Evolutionary conservation across 2,113 vertebrate species (phyloP).

Genomic region (Callaeas wilsoni): DNA sequence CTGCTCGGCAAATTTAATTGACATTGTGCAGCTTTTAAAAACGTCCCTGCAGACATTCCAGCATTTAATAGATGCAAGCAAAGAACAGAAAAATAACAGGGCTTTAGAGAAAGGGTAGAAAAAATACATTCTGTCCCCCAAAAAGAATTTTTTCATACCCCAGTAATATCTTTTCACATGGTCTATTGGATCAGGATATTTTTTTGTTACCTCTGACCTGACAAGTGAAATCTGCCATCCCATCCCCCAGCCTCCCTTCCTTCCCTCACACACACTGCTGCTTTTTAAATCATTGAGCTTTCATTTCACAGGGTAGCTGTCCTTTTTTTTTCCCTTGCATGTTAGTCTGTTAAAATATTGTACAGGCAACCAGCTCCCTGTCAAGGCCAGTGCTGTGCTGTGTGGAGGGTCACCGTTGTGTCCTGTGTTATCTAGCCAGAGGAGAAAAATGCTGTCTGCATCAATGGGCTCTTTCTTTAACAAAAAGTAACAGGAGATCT

Average conservation of each 20-base stretch:
- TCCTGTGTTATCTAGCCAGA: background rate
- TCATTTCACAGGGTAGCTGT: background rate
- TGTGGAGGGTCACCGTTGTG: background rate
- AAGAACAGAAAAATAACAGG: slow-evolving; percentile 53
- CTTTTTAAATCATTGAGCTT: slow-evolving; percentile 44
- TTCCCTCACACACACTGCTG: background rate
- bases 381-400: background rate
- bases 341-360: background rate
- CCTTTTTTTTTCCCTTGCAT: background rate
- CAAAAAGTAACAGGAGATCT: background rate
- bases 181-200: background rate
- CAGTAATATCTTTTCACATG: slow-evolving; percentile 18
- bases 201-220: slow-evolving; percentile 24
- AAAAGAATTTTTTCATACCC: slow-evolving; percentile 32
- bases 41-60: slow-evolving; percentile 67
- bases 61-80: slow-evolving; percentile 65
- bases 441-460: background rate
- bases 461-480: background rate
- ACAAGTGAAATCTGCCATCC: background rate
- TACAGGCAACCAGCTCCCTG: background rate
- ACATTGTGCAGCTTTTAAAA: slow-evolving; percentile 75
- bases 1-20: slow-evolving; percentile 75
- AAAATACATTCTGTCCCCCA: background rate
- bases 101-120: slow-evolving; percentile 40
- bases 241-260: background rate